phyloP scores from a whole-genome alignment of 2,888 invertebrate genomes.

The Sesia bembeciformis region DNA sequence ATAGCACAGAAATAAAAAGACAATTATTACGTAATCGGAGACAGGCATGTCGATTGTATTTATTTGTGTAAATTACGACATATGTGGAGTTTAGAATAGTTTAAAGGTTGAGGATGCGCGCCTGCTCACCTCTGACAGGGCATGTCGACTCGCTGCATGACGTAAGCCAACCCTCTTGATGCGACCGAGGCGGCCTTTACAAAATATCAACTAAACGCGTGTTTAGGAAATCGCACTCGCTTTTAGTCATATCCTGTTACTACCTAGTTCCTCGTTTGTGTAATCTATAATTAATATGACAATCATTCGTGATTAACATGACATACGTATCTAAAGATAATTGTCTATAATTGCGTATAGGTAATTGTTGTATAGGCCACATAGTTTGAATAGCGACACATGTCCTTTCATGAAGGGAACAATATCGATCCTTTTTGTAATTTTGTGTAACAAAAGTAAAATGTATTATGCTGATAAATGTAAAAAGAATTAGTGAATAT shows the following conservation, averaged over 20 bases:
- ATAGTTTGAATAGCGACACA: too few species aligned
- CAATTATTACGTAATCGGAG: too few species aligned
- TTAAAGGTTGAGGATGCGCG: slow-evolving; percentile 60
- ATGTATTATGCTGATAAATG: too few species aligned
- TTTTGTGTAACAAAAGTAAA: too few species aligned
- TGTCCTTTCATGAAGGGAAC: too few species aligned
- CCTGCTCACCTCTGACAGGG: slow-evolving; percentile 36
- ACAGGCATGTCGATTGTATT: not conserved
- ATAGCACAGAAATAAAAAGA: too few species aligned
- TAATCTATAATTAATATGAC: not conserved
- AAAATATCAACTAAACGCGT: slow-evolving; percentile 15
- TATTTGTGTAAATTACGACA: slow-evolving; percentile 2
- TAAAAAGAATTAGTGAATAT: too few species aligned
- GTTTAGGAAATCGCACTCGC: not conserved
- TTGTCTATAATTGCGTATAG: not conserved
- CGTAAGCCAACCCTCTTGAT: slow-evolving; percentile 30
- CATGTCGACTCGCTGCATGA: slow-evolving; percentile 29
- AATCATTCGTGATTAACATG: not conserved
- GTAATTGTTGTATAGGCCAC: too few species aligned
- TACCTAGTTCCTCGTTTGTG: not conserved
- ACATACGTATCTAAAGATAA: not conserved
- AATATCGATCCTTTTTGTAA: too few species aligned
- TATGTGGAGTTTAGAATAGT: slow-evolving; percentile 27
- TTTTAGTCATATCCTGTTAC: not conserved
- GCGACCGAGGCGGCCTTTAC: slow-evolving; percentile 29